Percentiles rank a stretch among this genome's conserved stretches.
These are phyloP conservation scores for Aphidius colemani DNA, from an alignment of 2,888 invertebrate genomes.

Conservation along the genomic window DNA sequence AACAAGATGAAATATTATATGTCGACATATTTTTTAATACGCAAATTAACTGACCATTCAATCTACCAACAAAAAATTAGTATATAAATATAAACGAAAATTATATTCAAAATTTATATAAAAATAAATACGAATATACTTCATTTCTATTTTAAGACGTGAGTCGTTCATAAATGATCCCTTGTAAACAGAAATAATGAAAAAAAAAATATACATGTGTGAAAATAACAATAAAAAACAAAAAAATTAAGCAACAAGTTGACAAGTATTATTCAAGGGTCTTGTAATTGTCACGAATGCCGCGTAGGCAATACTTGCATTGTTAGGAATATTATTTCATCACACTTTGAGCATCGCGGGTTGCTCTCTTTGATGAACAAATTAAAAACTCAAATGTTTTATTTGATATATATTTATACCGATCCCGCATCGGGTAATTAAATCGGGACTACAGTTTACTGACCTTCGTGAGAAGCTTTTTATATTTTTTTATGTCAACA, in stretches of 20 bases:
- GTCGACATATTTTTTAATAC: constrained; percentile 7
- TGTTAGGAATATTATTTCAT: constrained; percentile 9
- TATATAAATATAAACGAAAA: background rate
- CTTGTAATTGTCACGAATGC: constrained; percentile 9
- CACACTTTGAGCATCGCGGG: constrained; percentile 7
- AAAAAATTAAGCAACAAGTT: no score
- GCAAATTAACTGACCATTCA: background rate
- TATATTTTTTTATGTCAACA: constrained; percentile 11
- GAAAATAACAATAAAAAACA: no score
- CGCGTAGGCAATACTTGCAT: background rate
- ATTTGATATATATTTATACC: constrained; percentile 9
- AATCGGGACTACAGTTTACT: constrained; percentile 21
- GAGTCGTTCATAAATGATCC: no score
- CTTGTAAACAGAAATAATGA: no score
- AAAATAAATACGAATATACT: no score
- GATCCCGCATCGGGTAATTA: constrained; percentile 40
- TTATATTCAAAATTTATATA: background rate
- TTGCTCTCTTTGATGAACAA: constrained; percentile 21
- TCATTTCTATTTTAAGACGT: no score
- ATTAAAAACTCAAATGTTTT: constrained; percentile 20
- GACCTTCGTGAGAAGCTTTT: constrained; percentile 35
- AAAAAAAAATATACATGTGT: no score
- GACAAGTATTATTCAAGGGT: background rate
- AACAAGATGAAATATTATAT: constrained; percentile 33
- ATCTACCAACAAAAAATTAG: background rate